These are phyloP conservation scores for Nematostella vectensis DNA, from an alignment of 92 coral and sea anemone species.

Conservation along the genomic window DNA sequence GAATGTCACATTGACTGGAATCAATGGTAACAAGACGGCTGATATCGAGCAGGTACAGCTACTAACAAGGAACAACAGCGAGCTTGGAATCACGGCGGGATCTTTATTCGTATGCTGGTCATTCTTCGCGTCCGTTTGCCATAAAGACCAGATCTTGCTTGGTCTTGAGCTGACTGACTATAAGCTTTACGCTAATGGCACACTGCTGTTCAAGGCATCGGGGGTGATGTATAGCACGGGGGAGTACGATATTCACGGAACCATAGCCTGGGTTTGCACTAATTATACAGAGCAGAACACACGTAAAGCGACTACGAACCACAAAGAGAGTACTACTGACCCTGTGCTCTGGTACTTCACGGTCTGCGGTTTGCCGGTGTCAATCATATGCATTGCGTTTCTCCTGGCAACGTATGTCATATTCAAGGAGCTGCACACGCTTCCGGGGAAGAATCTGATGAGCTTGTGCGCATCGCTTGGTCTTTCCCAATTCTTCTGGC, in stretches of 20 bases:
- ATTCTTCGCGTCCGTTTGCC: constrained; percentile 6
- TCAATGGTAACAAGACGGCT: constrained; percentile 6
- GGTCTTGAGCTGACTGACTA: constrained; percentile 10
- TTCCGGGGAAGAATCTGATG: constrained; percentile 52
- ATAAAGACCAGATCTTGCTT: constrained; percentile 7
- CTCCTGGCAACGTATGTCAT: constrained; percentile 35
- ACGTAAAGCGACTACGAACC: not conserved
- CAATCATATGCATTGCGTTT: constrained; percentile 15
- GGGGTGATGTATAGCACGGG: constrained; percentile 8
- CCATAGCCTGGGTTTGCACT: constrained; percentile 51
- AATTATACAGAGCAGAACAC: not conserved
- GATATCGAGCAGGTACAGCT: not conserved
- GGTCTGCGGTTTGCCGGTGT: constrained; percentile 24
- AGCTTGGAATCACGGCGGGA: constrained; percentile 6
- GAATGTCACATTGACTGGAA: not conserved
- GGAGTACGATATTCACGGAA: constrained; percentile 20
- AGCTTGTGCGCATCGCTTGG: constrained; percentile 20
- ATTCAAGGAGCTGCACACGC: constrained; percentile 45
- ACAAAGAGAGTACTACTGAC: not conserved
- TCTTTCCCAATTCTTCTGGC: constrained; percentile 35
- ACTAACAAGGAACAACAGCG: constrained; percentile 9
- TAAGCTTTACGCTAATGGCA: constrained; percentile 7
- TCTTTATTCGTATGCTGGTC: constrained; percentile 21
- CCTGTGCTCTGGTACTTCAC: constrained; percentile 26
- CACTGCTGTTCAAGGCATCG: constrained; percentile 24